Evolutionary conservation across 2,888 invertebrate species (phyloP).

Genomic region (Epinotia nisella): DNA sequence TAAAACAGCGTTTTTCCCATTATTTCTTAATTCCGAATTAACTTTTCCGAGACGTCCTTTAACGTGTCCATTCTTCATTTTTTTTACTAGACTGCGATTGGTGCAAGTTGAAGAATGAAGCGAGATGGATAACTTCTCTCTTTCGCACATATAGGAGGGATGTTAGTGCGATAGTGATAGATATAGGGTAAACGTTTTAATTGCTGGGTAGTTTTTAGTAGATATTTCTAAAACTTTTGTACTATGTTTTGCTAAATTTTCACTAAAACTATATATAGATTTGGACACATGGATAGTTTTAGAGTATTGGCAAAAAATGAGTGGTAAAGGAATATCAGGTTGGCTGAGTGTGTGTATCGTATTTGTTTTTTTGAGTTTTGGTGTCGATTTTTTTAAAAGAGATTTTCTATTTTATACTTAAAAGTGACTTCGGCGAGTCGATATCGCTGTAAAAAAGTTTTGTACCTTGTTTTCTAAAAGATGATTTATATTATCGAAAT

Average conservation of each 20-base stretch:
- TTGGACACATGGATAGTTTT: slow-evolving; percentile 76
- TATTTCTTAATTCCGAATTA: slow-evolving; percentile 38
- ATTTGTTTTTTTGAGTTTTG: slow-evolving; percentile 45
- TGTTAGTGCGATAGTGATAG: slow-evolving; percentile 81
- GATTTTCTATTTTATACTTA: slow-evolving; percentile 77
- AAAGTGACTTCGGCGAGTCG: slow-evolving; percentile 65
- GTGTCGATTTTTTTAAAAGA: slow-evolving; percentile 62
- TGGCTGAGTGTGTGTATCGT: slow-evolving; percentile 41
- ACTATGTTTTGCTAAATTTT: slow-evolving; percentile 85
- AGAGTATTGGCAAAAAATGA: slow-evolving; percentile 66
- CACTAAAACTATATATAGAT: slow-evolving; percentile 79
- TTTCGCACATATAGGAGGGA: slow-evolving; percentile 67
- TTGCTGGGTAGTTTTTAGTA: slow-evolving; percentile 81
- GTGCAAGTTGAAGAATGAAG: slow-evolving; percentile 64
- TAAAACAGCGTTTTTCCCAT: background rate
- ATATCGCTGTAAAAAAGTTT: slow-evolving; percentile 65
- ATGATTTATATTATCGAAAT: slow-evolving; percentile 75
- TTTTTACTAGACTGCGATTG: slow-evolving; percentile 63
- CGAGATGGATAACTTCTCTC: slow-evolving; percentile 57
- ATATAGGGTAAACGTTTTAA: slow-evolving; percentile 76
- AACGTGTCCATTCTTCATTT: slow-evolving; percentile 62
- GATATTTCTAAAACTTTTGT: slow-evolving; percentile 84
- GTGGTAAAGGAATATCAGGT: slow-evolving; percentile 61
- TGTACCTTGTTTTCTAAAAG: slow-evolving; percentile 79
- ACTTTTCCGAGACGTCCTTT: slow-evolving; percentile 33